Conservation (phyloP, 2,888 invertebrate species). For the Crepidodera aurea region DNA sequence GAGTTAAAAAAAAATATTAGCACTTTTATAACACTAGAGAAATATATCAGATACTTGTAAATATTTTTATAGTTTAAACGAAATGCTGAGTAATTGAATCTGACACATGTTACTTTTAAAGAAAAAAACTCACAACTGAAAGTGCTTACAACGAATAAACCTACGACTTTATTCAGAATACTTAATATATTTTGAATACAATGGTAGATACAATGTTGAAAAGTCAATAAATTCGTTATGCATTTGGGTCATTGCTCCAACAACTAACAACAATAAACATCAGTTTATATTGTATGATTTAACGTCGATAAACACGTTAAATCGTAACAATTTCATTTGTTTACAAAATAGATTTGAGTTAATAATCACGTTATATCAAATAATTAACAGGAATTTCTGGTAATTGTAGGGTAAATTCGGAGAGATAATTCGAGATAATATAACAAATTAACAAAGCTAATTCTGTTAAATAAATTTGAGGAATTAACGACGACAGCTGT, state of each 20-base stretch:
- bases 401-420: background rate
- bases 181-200: too few relatives aligned
- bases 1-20: too few relatives aligned
- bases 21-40: too few relatives aligned
- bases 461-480: background rate
- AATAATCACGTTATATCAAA: background rate
- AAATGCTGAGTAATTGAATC: too few relatives aligned
- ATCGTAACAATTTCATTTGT: background rate
- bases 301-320: background rate
- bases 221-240: background rate
- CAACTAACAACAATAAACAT: background rate
- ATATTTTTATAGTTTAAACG: too few relatives aligned
- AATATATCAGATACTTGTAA: too few relatives aligned
- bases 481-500: background rate
- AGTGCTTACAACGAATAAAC: too few relatives aligned
- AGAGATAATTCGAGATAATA: background rate
- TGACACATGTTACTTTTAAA: too few relatives aligned
- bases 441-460: background rate
- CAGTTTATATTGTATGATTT: background rate
- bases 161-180: too few relatives aligned
- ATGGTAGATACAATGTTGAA: background rate
- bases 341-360: background rate
- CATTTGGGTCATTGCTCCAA: background rate
- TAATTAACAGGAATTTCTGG: background rate
- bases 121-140: too few relatives aligned